Evolutionary conservation across 2,797 vertebrate genomes (phyloP).

Genomic region (Sebastes variabilis): DNA sequence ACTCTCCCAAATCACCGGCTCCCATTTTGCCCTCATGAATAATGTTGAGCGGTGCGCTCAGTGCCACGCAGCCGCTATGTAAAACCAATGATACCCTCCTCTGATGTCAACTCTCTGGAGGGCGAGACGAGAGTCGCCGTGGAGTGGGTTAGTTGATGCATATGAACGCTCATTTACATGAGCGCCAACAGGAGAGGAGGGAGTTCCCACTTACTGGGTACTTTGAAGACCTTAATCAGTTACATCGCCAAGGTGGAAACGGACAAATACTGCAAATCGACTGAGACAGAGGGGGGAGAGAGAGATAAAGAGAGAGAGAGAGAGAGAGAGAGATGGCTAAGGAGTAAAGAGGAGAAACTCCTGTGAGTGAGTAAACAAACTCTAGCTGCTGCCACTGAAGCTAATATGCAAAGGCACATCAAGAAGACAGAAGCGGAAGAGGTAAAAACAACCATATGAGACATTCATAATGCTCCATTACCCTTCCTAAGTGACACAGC

Average conservation of each 20-base stretch:
- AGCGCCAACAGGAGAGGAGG: conserved; percentile 40
- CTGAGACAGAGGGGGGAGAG: conserved; percentile 6
- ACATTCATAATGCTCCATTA: conserved; percentile 47
- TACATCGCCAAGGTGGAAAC: conserved; percentile 60
- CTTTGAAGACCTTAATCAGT: conserved; percentile 73
- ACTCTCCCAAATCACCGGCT: conserved; percentile 63
- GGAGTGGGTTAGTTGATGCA: conserved; percentile 70
- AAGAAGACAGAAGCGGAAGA: conserved; percentile 17
- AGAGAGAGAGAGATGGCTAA: not conserved
- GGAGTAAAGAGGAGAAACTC: not conserved
- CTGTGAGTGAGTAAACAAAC: conserved; percentile 30
- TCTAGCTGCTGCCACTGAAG: conserved; percentile 20
- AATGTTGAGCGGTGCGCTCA: conserved; percentile 78
- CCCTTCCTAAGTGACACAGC: conserved; percentile 25
- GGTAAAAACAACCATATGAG: conserved; percentile 37
- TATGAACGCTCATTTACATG: conserved; percentile 75
- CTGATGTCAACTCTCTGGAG: conserved; percentile 77
- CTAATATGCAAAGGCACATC: conserved; percentile 31
- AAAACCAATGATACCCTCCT: conserved; percentile 78
- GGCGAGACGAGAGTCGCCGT: conserved; percentile 50
- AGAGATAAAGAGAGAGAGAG: conserved; percentile 2
- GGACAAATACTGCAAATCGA: conserved; percentile 60
- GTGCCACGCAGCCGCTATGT: conserved; percentile 70
- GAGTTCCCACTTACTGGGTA: conserved; percentile 33
- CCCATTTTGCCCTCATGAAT: conserved; percentile 87